These are phyloP conservation scores for Dromas ardeola DNA, from an alignment of 2,113 vertebrate species.

Conservation along the genomic window DNA sequence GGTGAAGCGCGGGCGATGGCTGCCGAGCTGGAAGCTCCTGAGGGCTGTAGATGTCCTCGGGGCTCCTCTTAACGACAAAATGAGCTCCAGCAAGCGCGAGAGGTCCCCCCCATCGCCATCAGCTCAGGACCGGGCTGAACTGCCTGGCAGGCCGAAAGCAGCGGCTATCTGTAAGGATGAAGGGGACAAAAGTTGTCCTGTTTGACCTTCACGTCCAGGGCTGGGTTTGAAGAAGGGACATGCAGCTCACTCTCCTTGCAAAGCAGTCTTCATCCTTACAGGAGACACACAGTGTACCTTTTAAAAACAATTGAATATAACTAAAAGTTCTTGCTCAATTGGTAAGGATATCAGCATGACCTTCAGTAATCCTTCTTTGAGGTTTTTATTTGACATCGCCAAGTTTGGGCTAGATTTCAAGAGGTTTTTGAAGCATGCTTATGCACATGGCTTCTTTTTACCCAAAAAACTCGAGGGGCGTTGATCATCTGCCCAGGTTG, in stretches of 20 bases:
- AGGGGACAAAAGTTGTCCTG: background rate
- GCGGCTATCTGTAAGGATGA: background rate
- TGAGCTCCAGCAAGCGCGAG: rapidly evolving
- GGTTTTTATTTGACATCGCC: background rate
- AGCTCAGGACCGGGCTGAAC: background rate
- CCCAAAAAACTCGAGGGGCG: rapidly evolving
- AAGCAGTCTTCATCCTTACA: rapidly evolving
- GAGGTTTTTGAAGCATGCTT: background rate
- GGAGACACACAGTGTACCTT: too few relatives aligned
- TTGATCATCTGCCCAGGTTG: background rate
- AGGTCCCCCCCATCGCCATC: rapidly evolving
- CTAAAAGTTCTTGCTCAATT: background rate
- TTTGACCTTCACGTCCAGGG: background rate
- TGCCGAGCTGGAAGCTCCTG: background rate
- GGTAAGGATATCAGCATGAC: background rate
- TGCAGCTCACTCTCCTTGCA: rapidly evolving
- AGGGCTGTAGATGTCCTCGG: background rate
- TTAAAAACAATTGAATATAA: background rate
- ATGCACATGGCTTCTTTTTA: background rate
- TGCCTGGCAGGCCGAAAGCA: background rate
- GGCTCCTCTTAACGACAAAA: rapidly evolving
- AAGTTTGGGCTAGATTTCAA: background rate
- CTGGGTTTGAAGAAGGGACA: rapidly evolving
- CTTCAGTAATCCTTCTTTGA: background rate
- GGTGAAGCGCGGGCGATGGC: rapidly evolving